phyloP scores from a whole-genome alignment of 2,888 invertebrate species.

The Thysanoteuthis rhombus region DNA sequence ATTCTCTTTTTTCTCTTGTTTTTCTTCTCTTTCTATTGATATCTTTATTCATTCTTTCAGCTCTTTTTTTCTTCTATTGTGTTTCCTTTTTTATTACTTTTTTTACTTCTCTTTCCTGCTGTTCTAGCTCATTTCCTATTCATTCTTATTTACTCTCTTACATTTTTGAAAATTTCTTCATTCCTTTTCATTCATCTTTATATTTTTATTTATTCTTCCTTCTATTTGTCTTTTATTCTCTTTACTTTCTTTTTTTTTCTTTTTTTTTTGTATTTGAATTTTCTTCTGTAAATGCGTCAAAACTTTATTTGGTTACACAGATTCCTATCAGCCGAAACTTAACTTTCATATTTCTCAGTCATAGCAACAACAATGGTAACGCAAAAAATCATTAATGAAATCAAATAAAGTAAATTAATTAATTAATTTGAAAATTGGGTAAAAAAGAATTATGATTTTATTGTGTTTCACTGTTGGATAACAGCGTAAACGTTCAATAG shows the following conservation, averaged over 20 bases:
- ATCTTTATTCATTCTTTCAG: not conserved
- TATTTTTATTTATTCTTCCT: not conserved
- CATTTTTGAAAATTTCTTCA: not conserved
- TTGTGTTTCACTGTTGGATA: slow-evolving; percentile 12
- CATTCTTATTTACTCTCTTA: not conserved
- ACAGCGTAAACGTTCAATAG: not conserved
- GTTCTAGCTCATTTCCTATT: not conserved
- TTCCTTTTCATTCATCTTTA: not conserved
- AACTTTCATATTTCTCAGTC: slow-evolving; percentile 12
- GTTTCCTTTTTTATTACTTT: not conserved
- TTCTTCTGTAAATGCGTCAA: not conserved
- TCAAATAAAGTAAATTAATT: not conserved
- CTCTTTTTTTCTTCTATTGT: not conserved
- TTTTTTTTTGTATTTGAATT: not conserved
- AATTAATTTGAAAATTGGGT: slow-evolving; percentile 12
- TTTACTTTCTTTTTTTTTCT: not conserved
- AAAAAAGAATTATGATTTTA: slow-evolving; percentile 12
- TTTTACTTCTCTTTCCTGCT: not conserved
- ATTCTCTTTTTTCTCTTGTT: not conserved
- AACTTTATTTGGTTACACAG: slow-evolving; percentile 12
- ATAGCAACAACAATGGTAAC: not conserved
- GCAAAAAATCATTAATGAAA: not conserved
- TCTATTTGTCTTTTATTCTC: not conserved
- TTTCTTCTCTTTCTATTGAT: not conserved
- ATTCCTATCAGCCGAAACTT: not conserved